A percentile compares a stretch with the other conserved stretches of the same genome.
phyloP scores from a whole-genome alignment of 2,797 vertebrate genomes.

The Myiotriccus ornatus region DNA sequence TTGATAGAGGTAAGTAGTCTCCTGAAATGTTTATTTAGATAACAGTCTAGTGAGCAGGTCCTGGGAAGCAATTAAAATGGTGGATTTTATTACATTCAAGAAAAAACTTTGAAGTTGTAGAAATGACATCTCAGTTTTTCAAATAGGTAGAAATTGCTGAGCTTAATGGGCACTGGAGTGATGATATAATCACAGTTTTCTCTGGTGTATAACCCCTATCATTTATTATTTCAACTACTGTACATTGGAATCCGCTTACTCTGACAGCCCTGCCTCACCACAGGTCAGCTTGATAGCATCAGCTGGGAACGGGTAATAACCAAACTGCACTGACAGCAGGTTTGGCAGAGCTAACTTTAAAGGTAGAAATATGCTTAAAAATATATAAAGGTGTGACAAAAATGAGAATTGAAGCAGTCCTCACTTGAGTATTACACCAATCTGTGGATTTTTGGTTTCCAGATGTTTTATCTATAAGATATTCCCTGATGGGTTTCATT shows the following conservation, averaged over 20 bases:
- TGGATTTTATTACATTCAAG: constrained; percentile 39
- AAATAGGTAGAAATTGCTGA: constrained; percentile 42
- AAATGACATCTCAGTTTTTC: constrained; percentile 49
- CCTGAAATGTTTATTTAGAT: constrained; percentile 44
- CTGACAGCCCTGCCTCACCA: constrained; percentile 17
- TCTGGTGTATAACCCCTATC: not conserved
- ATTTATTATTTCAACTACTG: constrained; percentile 55
- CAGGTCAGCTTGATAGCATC: constrained; percentile 18
- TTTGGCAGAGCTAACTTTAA: constrained; percentile 42
- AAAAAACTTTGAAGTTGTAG: constrained; percentile 25
- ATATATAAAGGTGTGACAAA: constrained; percentile 33
- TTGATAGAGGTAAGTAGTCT: not conserved
- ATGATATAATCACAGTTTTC: constrained; percentile 61
- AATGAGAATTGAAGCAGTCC: constrained; percentile 17
- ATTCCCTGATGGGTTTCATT: constrained; percentile 43
- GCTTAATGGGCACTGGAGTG: constrained; percentile 44
- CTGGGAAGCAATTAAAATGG: constrained; percentile 30
- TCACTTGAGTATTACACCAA: not conserved
- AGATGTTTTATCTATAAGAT: constrained; percentile 59
- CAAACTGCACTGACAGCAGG: constrained; percentile 36
- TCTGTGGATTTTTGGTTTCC: constrained; percentile 56
- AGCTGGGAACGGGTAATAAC: constrained; percentile 22
- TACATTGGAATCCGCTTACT: constrained; percentile 1
- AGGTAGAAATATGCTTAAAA: constrained; percentile 42
- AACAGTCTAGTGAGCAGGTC: not conserved